A percentile compares a stretch with the other conserved stretches of the same genome.
Evolutionary conservation across 2,888 invertebrate genomes (phyloP).

Genomic region (Barypeithes pellucidus): DNA sequence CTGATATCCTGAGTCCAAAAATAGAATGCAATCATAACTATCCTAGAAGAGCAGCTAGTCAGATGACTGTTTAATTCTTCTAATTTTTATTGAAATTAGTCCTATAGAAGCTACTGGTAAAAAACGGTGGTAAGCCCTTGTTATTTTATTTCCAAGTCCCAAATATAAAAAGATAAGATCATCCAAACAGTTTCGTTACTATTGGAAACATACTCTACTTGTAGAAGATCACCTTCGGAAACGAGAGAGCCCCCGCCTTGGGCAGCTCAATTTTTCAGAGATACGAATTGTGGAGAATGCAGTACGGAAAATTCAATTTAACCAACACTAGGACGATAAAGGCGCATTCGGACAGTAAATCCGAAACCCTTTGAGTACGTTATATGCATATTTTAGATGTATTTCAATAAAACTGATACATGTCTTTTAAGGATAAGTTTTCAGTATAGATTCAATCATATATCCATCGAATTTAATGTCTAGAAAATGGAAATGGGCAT

Average conservation of each 20-base stretch:
- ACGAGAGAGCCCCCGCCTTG: conserved; percentile 58
- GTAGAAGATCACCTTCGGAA: conserved; percentile 53
- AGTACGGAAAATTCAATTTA: conserved; percentile 63
- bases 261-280: conserved; percentile 62
- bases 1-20: no score
- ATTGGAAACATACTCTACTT: conserved; percentile 19
- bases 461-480: conserved; percentile 40
- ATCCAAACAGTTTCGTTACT: not conserved
- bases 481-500: conserved; percentile 21
- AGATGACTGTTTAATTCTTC: no score
- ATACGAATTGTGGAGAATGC: conserved; percentile 61
- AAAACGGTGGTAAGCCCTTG: no score
- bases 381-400: conserved; percentile 53
- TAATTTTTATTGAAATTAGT: no score
- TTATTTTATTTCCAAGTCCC: no score
- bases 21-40: no score
- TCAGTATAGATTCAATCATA: conserved; percentile 32
- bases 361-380: conserved; percentile 36
- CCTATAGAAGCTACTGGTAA: no score
- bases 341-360: conserved; percentile 48
- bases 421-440: conserved; percentile 41
- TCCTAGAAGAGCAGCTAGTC: no score
- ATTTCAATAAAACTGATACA: conserved; percentile 53
- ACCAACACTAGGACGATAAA: conserved; percentile 50
- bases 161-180: no score